Base-by-base conservation (phyloP, 2,113 vertebrate species). In the Passerina amoena region DNA sequence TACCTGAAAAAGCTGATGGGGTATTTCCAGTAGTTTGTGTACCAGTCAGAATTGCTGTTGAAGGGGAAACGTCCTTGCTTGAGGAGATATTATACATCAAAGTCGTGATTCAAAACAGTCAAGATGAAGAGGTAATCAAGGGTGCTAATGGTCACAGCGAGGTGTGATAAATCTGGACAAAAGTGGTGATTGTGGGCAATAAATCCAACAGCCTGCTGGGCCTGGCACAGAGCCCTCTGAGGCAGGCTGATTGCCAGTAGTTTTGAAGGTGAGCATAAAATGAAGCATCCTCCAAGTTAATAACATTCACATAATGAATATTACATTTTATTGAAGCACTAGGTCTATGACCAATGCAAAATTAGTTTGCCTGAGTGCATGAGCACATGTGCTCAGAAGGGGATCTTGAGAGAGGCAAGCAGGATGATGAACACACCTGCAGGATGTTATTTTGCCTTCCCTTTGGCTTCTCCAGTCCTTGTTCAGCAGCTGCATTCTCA, bases 111-210 rank as follows among this genome's bases (percentile, higher is more conserved):
- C 75, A 85, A 87, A 59, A 33, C 63, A 70, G 42, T 37, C 19
- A 92, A 85, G 50, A 94, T 57, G 73, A 96, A 96, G 59, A 85
- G 61, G 35, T 77, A 96, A 94, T 95, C 83, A 86, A 91, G 70
- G 51, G 31, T 82, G 53, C 15, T 92, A 95, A 89, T 81, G 48
- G 42, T 76, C 59, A 69, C 40, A 92, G 54, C 25, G n/a, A 86
- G 54, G 35, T 80, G 47, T 82, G 85, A 92, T 88, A 85, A 94
- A 90, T 94, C 47, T 73, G 79, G 66, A 87, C 75, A 88, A 73
- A 88, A 92, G 30, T 47, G 33, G 78, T 80, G 24, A 44, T 27
- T 96, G 70, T 77, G 47, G 37, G 35, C n/a, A 80, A 73, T 93
- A 93, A 94, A 95, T 87, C 42, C 57, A 88, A 27, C 31, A 82